Evolutionary conservation across 2,797 vertebrate species (phyloP).

Genomic region (Coracias cyanogaster): DNA sequence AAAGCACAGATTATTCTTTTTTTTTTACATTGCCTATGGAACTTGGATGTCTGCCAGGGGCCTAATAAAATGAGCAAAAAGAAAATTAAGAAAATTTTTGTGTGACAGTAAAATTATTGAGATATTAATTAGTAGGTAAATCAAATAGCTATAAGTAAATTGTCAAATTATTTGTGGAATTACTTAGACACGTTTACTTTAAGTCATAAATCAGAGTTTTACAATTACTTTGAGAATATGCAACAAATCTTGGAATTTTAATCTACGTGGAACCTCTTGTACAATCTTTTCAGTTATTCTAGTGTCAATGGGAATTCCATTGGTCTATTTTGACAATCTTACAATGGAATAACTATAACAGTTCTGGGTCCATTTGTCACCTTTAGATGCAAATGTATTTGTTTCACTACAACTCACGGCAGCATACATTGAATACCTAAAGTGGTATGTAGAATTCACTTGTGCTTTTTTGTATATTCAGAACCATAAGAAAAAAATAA

Average conservation of each 20-base stretch:
- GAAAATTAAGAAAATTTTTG: neutral
- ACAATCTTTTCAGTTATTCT: neutral
- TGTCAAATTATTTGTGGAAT: neutral
- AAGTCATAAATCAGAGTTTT: neutral
- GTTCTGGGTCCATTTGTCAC: neutral
- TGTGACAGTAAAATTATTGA: neutral
- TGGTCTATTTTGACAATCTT: neutral
- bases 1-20: neutral
- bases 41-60: neutral
- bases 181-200: neutral
- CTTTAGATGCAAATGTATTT: neutral
- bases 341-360: neutral
- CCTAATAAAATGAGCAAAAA: neutral
- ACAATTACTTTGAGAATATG: neutral
- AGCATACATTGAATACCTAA: neutral
- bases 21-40: neutral
- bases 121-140: neutral
- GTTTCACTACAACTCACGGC: neutral
- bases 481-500: neutral
- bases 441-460: neutral
- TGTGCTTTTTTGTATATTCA: neutral
- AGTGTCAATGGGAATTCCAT: neutral
- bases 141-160: neutral
- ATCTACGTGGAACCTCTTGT: neutral
- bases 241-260: neutral